Base-by-base conservation (phyloP, 2,888 invertebrate species). In the Ophion slaviceki region DNA sequence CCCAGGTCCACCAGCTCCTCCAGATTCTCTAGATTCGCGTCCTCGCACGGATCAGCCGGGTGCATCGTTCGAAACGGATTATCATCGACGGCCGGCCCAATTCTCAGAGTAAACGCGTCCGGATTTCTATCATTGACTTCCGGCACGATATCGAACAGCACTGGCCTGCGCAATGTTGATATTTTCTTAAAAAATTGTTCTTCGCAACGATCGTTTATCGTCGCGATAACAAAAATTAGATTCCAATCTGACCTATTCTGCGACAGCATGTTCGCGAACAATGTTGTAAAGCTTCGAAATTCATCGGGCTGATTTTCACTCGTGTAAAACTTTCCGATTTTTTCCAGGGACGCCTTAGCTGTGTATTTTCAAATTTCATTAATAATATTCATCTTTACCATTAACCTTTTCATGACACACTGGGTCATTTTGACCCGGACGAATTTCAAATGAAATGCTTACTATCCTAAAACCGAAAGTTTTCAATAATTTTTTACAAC, bases 121-220 rank as follows among this genome's bases (percentile, higher is more conserved):
- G 89, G 86, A 66, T 84, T 78, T 14, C 75, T 70, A 47, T 89
- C 89, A 59, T 91, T 82, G 1, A 92, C 85, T 74, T 90, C 92
- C 68, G 90, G 89, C 6, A 88, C 82, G 24, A 92, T 78, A 71
- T 92, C 92, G 76, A 92, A 91, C 61, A 92, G 81, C 66, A 91
- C 80, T 47, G 92, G 87, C 66, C 92, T 92, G 78, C 3, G 53
- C 14, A 17, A 14, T 17, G 17, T 14, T 17, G 6, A 17, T 24
- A 57, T 20, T 24, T 67, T 36, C 11, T 28, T 20, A 8, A 1
- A 62, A 45, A 76, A 78, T 66, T 57, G 17, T 47, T 40, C 57
- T 40, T 62, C 0, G 17, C 66, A 45, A 53, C 10, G 20, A 70
- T 47, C 17, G 62, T 61, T 53, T 17, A 4, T 17, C 53, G 53